Base-by-base conservation (phyloP, 1,140 invertebrate species). In the Apis dorsata region DNA sequence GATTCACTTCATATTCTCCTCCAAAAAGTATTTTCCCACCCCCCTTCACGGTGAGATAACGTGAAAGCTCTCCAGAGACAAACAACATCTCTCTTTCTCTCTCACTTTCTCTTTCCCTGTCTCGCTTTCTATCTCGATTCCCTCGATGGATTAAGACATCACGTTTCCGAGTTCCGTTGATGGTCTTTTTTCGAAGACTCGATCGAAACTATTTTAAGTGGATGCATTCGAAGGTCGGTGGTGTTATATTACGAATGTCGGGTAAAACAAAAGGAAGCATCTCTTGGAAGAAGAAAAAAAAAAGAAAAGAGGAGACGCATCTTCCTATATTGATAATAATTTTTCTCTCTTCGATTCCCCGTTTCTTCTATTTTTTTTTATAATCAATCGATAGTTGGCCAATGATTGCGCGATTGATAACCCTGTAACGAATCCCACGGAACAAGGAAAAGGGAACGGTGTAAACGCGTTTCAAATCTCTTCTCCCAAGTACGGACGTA, bases 301-400 rank as follows among this genome's bases (percentile, higher is more conserved):
- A 73, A 28, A 57, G 68, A 81, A 44, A 69, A 73, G 65, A 28
- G 49, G 17, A 69, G 24, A 77, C 28, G 60, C 65, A 76, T 76
- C 78, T 70, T 73, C 34, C 24, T 55, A 60, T 65, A 44, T 44
- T 44, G 80, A 76, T 81, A 77, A 81, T 69, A 77, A 76, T 75
- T 77, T 77, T 24, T 44, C 80, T 69, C 73, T 66, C 65, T 24
- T 65, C 65, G 55, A 4, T 13, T 70, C 21, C n/a, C n/a, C 28
- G 3, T 53, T 28, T 24, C 19, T 44, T 53, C 49, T n/a, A 44
- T 63, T 59, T 62, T 60, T 53, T 69, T 77, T 55, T 77, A 70
- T 70, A 81, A 81, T 77, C 34, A 69, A 70, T 82, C 80, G 65
- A 77, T 82, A 77, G 28, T 57, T 9, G 74, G 49, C 70, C 65